Conservation (phyloP, 2,888 invertebrate species). For the Unio delphinus region DNA sequence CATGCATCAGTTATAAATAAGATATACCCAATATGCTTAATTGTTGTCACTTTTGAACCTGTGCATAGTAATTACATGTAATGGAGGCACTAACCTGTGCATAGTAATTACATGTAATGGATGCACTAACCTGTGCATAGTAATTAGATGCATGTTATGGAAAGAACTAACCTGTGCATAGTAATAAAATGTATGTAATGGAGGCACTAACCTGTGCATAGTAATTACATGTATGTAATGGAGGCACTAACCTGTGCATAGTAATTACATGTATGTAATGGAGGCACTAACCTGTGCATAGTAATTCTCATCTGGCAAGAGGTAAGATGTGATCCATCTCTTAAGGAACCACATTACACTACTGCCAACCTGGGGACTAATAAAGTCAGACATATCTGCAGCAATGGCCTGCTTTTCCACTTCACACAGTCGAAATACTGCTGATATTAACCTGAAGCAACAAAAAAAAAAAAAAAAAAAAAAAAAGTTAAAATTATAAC, state of each 20-base stretch:
- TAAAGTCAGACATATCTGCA: constrained; percentile 78
- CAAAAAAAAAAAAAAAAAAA: neutral
- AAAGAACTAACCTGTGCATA: too few species aligned
- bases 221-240: too few species aligned
- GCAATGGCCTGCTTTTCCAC: constrained; percentile 83
- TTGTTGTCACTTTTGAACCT: too few species aligned
- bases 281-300: constrained; percentile 74
- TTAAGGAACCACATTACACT: constrained; percentile 86
- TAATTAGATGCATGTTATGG: too few species aligned
- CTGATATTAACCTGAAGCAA: constrained; percentile 77
- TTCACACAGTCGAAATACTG: constrained; percentile 82
- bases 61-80: too few species aligned
- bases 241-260: too few species aligned
- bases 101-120: constrained; percentile 72
- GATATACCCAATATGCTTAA: too few species aligned
- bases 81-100: constrained; percentile 61
- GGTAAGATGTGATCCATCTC: constrained; percentile 83
- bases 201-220: too few species aligned
- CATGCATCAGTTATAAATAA: too few species aligned
- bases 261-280: neutral
- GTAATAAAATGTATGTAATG: too few species aligned
- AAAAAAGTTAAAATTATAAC: neutral
- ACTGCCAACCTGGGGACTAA: constrained; percentile 86
- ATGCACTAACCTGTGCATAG: too few species aligned
- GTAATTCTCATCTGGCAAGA: constrained; percentile 78